These are phyloP conservation scores for Neuroterus valhalla DNA, from an alignment of 1,140 invertebrate species.

Conservation along the genomic window DNA sequence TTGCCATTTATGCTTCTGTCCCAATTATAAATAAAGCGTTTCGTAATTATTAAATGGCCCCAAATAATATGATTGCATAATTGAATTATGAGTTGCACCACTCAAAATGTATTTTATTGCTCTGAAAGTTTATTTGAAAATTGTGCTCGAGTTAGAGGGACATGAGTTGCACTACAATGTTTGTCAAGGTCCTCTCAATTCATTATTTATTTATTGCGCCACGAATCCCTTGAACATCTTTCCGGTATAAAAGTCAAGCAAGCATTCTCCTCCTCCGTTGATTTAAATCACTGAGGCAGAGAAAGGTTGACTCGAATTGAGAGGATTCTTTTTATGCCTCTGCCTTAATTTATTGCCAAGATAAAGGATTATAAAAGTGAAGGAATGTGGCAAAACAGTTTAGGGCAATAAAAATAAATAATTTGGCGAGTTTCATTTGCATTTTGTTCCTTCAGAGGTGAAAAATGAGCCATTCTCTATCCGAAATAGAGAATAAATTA, in stretches of 20 bases:
- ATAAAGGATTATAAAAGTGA: constrained; percentile 2
- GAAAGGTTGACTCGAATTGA: background rate
- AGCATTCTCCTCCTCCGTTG: background rate
- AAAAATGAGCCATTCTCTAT: too few species aligned
- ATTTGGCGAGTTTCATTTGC: too few species aligned
- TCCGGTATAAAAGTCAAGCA: background rate
- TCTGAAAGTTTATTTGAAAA: background rate
- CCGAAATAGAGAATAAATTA: too few species aligned
- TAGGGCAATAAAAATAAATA: background rate
- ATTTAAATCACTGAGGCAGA: background rate
- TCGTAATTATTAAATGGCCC: constrained; percentile 15
- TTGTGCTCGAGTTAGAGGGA: background rate
- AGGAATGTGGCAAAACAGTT: background rate
- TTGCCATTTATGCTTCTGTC: constrained; percentile 6
- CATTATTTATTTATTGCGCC: constrained; percentile 15
- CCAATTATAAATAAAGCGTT: constrained; percentile 9
- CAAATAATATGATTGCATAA: constrained; percentile 13
- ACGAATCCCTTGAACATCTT: background rate
- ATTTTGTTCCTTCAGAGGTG: too few species aligned
- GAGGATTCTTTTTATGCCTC: background rate
- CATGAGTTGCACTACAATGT: background rate
- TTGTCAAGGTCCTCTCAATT: constrained; percentile 2
- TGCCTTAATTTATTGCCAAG: constrained; percentile 3
- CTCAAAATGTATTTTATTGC: constrained; percentile 21
- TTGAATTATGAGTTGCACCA: constrained; percentile 20